Percentiles rank a stretch among this genome's conserved stretches.
Conservation (phyloP, 1,140 invertebrate species). For the Nomia melanderi region DNA sequence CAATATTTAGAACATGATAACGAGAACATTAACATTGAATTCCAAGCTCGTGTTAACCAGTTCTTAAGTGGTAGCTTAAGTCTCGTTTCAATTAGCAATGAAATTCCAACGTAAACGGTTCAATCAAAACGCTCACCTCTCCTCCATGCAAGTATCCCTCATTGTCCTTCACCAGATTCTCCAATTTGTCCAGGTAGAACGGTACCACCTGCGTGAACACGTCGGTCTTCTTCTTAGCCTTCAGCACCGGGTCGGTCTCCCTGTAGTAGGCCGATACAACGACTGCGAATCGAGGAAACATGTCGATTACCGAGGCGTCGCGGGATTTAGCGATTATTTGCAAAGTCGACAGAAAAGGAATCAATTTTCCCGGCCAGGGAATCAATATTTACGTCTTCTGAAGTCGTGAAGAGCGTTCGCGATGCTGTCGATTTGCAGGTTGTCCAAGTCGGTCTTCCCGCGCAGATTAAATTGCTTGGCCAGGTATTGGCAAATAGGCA, state of each 20-base stretch:
- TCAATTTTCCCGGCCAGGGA: conserved; percentile 14
- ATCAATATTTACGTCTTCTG: conserved; percentile 60
- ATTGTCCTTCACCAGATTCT: conserved; percentile 78
- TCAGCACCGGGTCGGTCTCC: conserved; percentile 61
- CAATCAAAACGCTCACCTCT: no score
- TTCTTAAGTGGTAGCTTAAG: no score
- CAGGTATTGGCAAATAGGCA: conserved; percentile 70
- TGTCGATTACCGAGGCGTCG: neutral
- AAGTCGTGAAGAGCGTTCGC: conserved; percentile 70
- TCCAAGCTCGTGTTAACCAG: no score
- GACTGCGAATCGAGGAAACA: conserved; percentile 24
- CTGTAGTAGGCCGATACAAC: conserved; percentile 54
- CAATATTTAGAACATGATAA: no score
- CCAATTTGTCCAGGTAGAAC: conserved; percentile 78
- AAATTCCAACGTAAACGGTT: no score
- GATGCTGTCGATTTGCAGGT: conserved; percentile 65
- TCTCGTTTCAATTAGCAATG: no score
- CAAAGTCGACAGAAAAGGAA: neutral
- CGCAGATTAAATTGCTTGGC: conserved; percentile 70
- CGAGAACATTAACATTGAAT: no score
- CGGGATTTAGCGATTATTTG: neutral
- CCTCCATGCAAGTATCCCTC: conserved; percentile 80
- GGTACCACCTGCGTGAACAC: conserved; percentile 64
- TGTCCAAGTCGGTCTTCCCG: conserved; percentile 66
- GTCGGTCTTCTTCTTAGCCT: conserved; percentile 66